A percentile compares a stretch with the other conserved stretches of the same genome.
These are phyloP conservation scores for Glareola pratincola DNA, from an alignment of 2,113 vertebrate genomes.

Conservation along the genomic window DNA sequence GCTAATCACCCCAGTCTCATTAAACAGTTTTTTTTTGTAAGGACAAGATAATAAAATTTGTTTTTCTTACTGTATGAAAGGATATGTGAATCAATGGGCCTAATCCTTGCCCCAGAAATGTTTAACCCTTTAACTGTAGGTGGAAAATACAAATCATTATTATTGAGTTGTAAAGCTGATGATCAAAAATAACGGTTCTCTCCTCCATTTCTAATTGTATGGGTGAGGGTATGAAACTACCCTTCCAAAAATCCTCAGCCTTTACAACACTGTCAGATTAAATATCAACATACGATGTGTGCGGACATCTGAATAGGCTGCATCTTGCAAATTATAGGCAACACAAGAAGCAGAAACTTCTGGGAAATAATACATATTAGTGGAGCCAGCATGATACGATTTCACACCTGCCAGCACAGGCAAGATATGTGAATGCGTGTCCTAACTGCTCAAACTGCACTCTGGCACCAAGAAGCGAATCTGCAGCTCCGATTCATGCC, in stretches of 20 bases:
- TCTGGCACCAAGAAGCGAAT: not conserved
- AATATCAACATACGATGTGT: not conserved
- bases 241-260: not conserved
- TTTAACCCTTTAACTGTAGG: not conserved
- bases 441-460: not conserved
- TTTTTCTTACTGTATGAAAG: not conserved
- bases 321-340: not conserved
- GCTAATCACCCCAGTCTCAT: not conserved
- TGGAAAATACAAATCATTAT: not conserved
- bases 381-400: not conserved
- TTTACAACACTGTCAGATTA: not conserved
- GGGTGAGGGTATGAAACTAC: not conserved
- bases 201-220: not conserved
- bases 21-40: not conserved
- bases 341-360: not conserved
- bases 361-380: not conserved
- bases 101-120: not conserved
- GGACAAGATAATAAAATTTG: not conserved
- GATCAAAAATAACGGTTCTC: not conserved
- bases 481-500: not conserved
- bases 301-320: not conserved
- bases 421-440: fast-evolving
- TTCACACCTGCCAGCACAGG: not conserved
- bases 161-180: not conserved
- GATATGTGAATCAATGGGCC: not conserved